Conservation (phyloP, 2,888 invertebrate genomes). For the Apantesis nais region DNA sequence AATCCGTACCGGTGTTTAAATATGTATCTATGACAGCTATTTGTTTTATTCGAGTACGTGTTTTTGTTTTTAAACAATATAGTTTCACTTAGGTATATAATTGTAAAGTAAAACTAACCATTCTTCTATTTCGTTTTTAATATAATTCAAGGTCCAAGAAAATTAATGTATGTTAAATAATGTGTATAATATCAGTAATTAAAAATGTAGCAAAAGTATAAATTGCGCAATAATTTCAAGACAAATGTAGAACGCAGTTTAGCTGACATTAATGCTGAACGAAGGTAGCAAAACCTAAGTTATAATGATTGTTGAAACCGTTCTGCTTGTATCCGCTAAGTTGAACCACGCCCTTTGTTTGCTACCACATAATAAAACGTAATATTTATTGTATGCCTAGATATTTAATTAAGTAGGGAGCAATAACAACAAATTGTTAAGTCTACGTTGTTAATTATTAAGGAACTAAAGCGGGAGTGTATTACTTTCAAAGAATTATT, state of each 20-base stretch:
- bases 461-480: neutral
- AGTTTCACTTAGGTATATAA: neutral
- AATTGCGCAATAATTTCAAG: neutral
- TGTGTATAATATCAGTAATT: neutral
- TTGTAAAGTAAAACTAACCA: neutral
- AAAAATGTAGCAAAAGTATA: neutral
- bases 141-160: neutral
- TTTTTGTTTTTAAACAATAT: neutral
- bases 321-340: neutral
- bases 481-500: neutral
- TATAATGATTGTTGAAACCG: constrained; percentile 6
- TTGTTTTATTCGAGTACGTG: neutral
- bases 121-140: neutral
- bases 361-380: constrained; percentile 4
- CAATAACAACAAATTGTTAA: constrained; percentile 11
- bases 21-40: neutral
- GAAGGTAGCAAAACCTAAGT: constrained; percentile 3
- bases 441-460: neutral
- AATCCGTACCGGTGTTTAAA: no score
- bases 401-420: neutral
- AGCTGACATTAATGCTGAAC: neutral
- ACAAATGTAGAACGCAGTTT: neutral
- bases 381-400: neutral
- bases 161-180: neutral
- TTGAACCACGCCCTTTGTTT: constrained; percentile 7